These are phyloP conservation scores for Choristoneura fumiferana DNA, from an alignment of 1,140 invertebrate species.

Conservation along the genomic window DNA sequence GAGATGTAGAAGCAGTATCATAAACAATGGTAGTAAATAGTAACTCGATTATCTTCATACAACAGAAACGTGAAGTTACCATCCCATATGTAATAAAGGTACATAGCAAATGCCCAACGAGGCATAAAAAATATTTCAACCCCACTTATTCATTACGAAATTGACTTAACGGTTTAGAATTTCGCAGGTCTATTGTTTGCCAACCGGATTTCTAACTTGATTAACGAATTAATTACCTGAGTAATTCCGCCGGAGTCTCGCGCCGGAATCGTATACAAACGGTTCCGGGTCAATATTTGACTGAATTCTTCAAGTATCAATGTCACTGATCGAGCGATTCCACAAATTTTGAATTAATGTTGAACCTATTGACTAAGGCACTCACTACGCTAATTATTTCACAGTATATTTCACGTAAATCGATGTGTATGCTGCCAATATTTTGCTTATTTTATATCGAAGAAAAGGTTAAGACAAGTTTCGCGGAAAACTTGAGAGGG, in stretches of 20 bases:
- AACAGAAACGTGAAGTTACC: not conserved
- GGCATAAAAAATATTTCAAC: conserved; percentile 10
- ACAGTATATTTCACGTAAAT: too few relatives aligned
- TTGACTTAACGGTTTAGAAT: conserved; percentile 21
- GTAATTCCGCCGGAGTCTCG: conserved; percentile 28
- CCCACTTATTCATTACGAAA: conserved; percentile 10
- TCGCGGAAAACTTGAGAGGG: not conserved
- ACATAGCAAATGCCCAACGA: not conserved
- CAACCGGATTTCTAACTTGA: conserved; percentile 39
- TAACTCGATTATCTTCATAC: not conserved
- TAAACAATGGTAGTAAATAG: conserved; percentile 14
- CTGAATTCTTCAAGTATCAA: not conserved
- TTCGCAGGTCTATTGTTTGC: conserved; percentile 32
- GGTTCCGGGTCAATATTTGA: conserved; percentile 24
- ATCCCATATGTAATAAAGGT: not conserved
- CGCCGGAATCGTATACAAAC: conserved; percentile 30
- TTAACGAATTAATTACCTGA: conserved; percentile 43
- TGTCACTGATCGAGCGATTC: too few relatives aligned
- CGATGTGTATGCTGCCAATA: too few relatives aligned
- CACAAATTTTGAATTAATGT: too few relatives aligned
- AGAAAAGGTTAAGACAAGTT: not conserved
- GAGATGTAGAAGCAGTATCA: conserved; percentile 3
- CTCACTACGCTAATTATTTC: too few relatives aligned
- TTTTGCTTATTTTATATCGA: too few relatives aligned
- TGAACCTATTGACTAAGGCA: too few relatives aligned